These are phyloP conservation scores for Mythimna vitellina DNA, from an alignment of 2,888 invertebrate species.

Conservation along the genomic window DNA sequence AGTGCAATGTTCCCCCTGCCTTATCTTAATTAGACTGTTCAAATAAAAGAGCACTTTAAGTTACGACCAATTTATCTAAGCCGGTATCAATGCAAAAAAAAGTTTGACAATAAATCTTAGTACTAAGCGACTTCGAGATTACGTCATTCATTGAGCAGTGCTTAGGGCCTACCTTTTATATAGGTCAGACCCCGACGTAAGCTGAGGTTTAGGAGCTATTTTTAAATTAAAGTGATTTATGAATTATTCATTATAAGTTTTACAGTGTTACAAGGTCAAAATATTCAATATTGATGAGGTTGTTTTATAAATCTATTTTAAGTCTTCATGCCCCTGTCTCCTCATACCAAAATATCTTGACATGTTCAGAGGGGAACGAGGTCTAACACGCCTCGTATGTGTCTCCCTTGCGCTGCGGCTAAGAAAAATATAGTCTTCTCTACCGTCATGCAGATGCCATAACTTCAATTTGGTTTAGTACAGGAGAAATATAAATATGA, in stretches of 20 bases:
- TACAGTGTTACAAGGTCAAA: neutral
- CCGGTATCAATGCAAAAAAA: slow-evolving; percentile 65
- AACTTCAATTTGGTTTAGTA: too few species aligned
- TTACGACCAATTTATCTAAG: slow-evolving; percentile 59
- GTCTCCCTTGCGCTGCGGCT: too few species aligned
- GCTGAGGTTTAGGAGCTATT: slow-evolving; percentile 14
- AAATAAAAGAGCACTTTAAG: slow-evolving; percentile 61
- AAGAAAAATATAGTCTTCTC: too few species aligned
- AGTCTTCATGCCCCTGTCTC: too few species aligned
- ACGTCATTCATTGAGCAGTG: slow-evolving; percentile 54
- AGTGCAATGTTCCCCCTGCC: slow-evolving; percentile 9
- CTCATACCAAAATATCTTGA: too few species aligned
- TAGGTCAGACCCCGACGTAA: slow-evolving; percentile 33
- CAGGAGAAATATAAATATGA: too few species aligned
- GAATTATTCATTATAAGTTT: slow-evolving; percentile 1
- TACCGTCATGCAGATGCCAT: too few species aligned
- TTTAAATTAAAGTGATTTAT: slow-evolving; percentile 18
- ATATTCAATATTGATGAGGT: too few species aligned
- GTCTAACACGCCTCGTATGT: too few species aligned
- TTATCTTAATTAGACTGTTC: slow-evolving; percentile 41
- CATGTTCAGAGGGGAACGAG: too few species aligned
- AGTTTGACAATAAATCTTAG: slow-evolving; percentile 65
- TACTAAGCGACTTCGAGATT: slow-evolving; percentile 51
- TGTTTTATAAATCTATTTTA: too few species aligned
- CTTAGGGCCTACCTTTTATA: slow-evolving; percentile 46